Conservation (phyloP, 2,113 vertebrate species). For the Silurus meridionalis region DNA sequence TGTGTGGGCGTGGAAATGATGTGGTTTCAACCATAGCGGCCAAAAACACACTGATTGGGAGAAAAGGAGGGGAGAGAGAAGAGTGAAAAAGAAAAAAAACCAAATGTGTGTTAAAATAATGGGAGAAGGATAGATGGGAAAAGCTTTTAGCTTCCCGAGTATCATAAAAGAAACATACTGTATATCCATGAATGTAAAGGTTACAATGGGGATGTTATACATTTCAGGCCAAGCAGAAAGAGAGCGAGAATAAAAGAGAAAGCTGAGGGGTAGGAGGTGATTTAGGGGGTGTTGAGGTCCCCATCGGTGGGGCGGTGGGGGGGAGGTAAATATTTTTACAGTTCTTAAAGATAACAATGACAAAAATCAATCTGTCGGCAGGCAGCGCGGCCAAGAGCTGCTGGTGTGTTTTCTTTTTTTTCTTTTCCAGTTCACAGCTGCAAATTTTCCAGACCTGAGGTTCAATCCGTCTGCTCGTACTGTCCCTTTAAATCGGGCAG, state of each 20-base stretch:
- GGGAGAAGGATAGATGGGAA: conserved; percentile 45
- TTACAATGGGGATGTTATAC: conserved; percentile 11
- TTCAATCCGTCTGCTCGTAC: not conserved
- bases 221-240: not conserved
- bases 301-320: not conserved
- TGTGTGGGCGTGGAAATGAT: conserved; percentile 60
- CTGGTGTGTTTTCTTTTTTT: not conserved
- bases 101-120: conserved; percentile 54
- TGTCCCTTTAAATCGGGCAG: not conserved
- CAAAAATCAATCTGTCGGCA: not conserved
- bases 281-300: not conserved
- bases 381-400: not conserved
- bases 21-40: conserved; percentile 57
- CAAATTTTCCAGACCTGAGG: not conserved
- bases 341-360: conserved; percentile 22
- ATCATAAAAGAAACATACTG: conserved; percentile 30
- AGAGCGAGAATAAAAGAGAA: no score
- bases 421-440: not conserved
- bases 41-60: conserved; percentile 62
- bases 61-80: conserved; percentile 34
- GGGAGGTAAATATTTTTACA: conserved; percentile 20
- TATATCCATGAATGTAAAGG: conserved; percentile 28
- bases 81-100: conserved; percentile 12
- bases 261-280: not conserved
- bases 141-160: conserved; percentile 21